Conservation (phyloP, 1,140 invertebrate genomes). For the Drosophila paulistorum region DNA sequence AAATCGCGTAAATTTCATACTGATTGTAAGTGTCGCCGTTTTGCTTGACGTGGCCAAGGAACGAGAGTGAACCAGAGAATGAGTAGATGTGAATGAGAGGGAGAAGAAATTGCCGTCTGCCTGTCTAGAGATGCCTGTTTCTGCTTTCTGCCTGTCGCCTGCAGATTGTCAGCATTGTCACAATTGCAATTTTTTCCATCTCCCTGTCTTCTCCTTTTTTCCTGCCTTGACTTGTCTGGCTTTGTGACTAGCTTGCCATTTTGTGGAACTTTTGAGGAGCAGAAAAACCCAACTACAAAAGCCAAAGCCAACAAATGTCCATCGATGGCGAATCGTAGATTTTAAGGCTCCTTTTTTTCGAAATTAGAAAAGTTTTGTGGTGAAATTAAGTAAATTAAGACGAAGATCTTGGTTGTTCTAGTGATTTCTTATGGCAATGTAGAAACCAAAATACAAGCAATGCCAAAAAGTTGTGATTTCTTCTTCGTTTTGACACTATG, state of each 20-base stretch:
- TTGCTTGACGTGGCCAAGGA: conserved; percentile 61
- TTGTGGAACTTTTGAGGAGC: conserved; percentile 44
- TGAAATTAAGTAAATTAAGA: conserved; percentile 20
- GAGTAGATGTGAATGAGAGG: conserved; percentile 36
- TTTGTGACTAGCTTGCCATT: conserved; percentile 77
- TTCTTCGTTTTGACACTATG: background rate
- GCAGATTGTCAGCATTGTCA: conserved; percentile 78
- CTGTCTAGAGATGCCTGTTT: conserved; percentile 35
- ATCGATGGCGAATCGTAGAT: conserved; percentile 43
- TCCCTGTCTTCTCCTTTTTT: conserved; percentile 16
- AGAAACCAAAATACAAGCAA: background rate
- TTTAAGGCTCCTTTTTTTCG: conserved; percentile 31
- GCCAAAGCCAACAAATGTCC: conserved; percentile 57
- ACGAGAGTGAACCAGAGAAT: conserved; percentile 13
- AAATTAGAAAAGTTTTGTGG: conserved; percentile 72
- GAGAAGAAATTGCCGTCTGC: conserved; percentile 57
- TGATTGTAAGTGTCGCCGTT: conserved; percentile 78
- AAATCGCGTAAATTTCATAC: conserved; percentile 80
- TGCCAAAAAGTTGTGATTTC: background rate
- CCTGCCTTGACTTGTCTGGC: conserved; percentile 7
- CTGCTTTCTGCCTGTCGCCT: conserved; percentile 60
- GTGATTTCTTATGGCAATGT: conserved; percentile 2
- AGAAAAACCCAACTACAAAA: conserved; percentile 17
- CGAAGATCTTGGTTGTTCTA: conserved; percentile 14
- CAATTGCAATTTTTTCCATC: conserved; percentile 69